Conservation (phyloP, 2,888 invertebrate species). For the Monochamus alternatus region DNA sequence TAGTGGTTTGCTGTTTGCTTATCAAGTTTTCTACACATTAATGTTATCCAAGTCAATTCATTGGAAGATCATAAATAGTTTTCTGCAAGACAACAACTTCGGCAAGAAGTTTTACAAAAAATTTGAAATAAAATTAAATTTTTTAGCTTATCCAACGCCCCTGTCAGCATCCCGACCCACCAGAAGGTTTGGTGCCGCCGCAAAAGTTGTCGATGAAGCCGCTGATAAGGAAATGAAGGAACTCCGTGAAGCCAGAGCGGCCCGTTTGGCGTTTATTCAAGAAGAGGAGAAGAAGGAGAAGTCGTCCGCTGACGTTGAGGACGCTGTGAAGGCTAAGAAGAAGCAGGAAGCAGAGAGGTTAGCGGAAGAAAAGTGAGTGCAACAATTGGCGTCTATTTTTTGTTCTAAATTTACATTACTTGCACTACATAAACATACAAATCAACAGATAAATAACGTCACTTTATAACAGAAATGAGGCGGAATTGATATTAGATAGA, state of each 20-base stretch:
- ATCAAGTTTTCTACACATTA: no score
- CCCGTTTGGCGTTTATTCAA: slow-evolving; percentile 76
- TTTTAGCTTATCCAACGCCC: slow-evolving; percentile 58
- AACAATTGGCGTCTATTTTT: slow-evolving; percentile 33
- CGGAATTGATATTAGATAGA: no score
- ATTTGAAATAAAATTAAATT: no score
- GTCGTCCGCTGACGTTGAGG: slow-evolving; percentile 67
- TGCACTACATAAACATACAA: slow-evolving; percentile 2
- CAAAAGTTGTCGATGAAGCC: slow-evolving; percentile 67
- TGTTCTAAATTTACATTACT: slow-evolving; percentile 31
- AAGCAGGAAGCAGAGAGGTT: slow-evolving; percentile 79
- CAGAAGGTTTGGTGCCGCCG: slow-evolving; percentile 76
- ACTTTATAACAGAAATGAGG: no score
- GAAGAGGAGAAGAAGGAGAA: slow-evolving; percentile 70
- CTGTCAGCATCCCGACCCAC: slow-evolving; percentile 81
- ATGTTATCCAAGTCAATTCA: no score
- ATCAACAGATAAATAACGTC: background rate
- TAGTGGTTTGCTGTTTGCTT: no score
- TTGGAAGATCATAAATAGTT: no score
- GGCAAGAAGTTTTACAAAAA: no score
- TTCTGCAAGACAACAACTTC: no score
- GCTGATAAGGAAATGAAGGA: slow-evolving; percentile 70
- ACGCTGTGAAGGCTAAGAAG: slow-evolving; percentile 73
- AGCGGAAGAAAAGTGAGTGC: slow-evolving; percentile 73
- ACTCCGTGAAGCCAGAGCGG: slow-evolving; percentile 77